phyloP scores from a whole-genome alignment of 2,113 vertebrate species.

The Rhynchopsitta pachyrhyncha region DNA sequence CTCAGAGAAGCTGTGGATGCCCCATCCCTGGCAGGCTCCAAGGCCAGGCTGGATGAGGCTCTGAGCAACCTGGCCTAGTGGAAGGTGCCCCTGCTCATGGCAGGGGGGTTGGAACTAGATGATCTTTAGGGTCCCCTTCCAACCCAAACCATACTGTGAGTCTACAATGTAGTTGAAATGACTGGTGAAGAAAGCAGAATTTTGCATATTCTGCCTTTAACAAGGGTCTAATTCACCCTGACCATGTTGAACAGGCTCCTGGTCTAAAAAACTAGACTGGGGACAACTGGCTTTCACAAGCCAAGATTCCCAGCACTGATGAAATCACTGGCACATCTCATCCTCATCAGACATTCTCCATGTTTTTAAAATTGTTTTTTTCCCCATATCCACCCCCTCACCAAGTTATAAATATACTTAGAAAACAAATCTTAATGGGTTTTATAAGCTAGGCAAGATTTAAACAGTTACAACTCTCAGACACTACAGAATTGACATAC shows the following conservation, averaged over 20 bases:
- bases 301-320: background rate
- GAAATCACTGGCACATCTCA: background rate
- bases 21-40: background rate
- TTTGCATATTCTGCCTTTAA: background rate
- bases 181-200: background rate
- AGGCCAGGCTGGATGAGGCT: background rate
- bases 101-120: background rate
- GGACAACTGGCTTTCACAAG: background rate
- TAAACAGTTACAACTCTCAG: background rate
- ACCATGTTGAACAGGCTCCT: background rate
- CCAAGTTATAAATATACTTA: background rate
- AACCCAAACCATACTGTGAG: background rate
- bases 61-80: background rate
- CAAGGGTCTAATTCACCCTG: background rate
- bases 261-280: background rate
- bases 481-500: background rate
- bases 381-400: background rate
- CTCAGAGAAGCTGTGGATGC: background rate
- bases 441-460: background rate
- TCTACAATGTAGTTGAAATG: background rate
- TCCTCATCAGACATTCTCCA: background rate
- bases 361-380: background rate
- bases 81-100: background rate
- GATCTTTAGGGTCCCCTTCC: background rate
- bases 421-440: background rate